A percentile compares a stretch with the other conserved stretches of the same genome.
Conservation (phyloP, 2,113 vertebrate genomes). For the Cephalopholis sonnerati region DNA sequence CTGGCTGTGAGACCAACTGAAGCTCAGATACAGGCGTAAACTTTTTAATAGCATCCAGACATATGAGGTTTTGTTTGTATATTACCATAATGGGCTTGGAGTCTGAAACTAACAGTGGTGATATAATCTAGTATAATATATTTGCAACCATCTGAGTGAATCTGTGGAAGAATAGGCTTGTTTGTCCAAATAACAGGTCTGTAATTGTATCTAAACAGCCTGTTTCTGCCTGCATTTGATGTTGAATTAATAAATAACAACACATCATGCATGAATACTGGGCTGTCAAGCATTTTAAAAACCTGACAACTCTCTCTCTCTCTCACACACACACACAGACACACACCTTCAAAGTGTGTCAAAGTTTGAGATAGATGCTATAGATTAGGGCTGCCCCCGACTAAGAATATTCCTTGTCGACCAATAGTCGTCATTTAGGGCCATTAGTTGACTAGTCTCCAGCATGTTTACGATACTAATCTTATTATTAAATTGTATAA, state of each 20-base stretch:
- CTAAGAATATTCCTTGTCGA: too few relatives aligned
- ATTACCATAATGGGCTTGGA: background rate
- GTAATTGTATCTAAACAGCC: background rate
- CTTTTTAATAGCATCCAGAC: slow-evolving; percentile 10
- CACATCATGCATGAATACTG: slow-evolving; percentile 10
- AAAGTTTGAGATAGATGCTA: too few relatives aligned
- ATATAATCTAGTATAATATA: background rate
- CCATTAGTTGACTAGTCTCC: too few relatives aligned
- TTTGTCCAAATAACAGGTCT: slow-evolving; percentile 12
- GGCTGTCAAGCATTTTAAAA: slow-evolving; percentile 8
- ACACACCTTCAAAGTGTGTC: too few relatives aligned
- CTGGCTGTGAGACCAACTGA: background rate
- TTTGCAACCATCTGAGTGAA: background rate
- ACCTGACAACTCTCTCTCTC: background rate
- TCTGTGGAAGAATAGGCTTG: background rate
- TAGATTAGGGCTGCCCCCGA: too few relatives aligned
- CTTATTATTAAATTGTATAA: too few relatives aligned
- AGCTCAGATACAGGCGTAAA: background rate
- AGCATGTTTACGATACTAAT: too few relatives aligned
- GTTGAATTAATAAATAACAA: slow-evolving; percentile 12
- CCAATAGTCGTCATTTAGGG: too few relatives aligned
- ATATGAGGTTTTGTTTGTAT: background rate
- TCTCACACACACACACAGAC: background rate
- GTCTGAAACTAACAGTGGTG: background rate
- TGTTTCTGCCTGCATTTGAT: slow-evolving; percentile 5